Evolutionary conservation across 2,797 vertebrate genomes (phyloP).

Genomic region (Cottoperca gobio): DNA sequence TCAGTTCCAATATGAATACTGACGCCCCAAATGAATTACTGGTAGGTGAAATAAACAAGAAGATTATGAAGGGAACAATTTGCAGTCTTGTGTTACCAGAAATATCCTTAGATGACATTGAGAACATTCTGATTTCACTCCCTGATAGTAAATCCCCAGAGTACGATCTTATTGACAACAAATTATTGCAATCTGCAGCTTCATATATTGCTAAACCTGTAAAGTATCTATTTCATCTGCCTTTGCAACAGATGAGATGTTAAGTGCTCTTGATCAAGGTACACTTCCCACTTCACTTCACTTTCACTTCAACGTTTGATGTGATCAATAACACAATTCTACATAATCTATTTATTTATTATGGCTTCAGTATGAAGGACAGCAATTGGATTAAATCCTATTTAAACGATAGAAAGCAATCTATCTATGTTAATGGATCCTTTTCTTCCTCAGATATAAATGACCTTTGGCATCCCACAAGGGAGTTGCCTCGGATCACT

Average conservation of each 20-base stretch:
- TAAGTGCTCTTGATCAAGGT: background rate
- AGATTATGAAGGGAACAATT: background rate
- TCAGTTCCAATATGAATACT: background rate
- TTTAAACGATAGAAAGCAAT: background rate
- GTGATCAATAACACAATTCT: background rate
- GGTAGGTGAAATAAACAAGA: background rate
- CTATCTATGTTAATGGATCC: background rate
- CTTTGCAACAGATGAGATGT: background rate
- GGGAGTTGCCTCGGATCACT: background rate
- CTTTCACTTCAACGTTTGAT: background rate
- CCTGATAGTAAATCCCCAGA: background rate
- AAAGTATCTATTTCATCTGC: background rate
- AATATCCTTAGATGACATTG: background rate
- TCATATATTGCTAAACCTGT: background rate
- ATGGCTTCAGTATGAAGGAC: background rate
- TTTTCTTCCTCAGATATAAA: background rate
- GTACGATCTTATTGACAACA: background rate
- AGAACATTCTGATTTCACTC: background rate
- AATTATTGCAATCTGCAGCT: background rate
- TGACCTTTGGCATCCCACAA: background rate
- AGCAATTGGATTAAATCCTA: background rate
- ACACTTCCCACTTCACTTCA: too few relatives aligned
- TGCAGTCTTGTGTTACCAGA: background rate
- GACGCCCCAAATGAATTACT: background rate
- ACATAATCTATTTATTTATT: background rate